A percentile compares a stretch with the other conserved stretches of the same genome.
These are phyloP conservation scores for Drosophila planitibia DNA, from an alignment of 2,888 invertebrate genomes.

Conservation along the genomic window DNA sequence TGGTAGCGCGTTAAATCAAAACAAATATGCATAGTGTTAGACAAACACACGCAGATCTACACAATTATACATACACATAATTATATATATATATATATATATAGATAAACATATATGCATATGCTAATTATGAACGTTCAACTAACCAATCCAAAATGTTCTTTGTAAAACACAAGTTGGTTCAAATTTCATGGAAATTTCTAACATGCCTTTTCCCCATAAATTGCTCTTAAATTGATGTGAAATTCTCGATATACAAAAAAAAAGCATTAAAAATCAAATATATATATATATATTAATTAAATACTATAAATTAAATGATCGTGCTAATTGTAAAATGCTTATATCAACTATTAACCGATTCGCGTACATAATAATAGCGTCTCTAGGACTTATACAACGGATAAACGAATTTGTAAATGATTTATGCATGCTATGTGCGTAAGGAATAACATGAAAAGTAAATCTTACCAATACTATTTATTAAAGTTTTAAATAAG, in stretches of 20 bases:
- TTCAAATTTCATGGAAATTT: constrained; percentile 70
- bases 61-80: constrained; percentile 1
- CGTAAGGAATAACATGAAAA: constrained; percentile 19
- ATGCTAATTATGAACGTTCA: constrained; percentile 31
- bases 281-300: constrained; percentile 25
- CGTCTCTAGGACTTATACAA: constrained; percentile 15
- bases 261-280: constrained; percentile 50
- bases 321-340: constrained; percentile 41
- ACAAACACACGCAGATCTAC: constrained; percentile 3
- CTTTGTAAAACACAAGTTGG: constrained; percentile 50
- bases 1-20: constrained; percentile 48
- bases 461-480: constrained; percentile 11
- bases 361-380: constrained; percentile 14
- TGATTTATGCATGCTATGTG: constrained; percentile 17
- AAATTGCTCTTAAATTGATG: constrained; percentile 15
- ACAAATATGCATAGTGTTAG: constrained; percentile 44
- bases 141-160: constrained; percentile 45
- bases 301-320: constrained; percentile 26
- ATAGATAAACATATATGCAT: constrained; percentile 24
- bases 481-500: constrained; percentile 29
- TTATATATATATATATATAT: constrained; percentile 8
- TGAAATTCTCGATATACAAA: constrained; percentile 32
- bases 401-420: constrained; percentile 31
- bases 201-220: constrained; percentile 56
- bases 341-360: constrained; percentile 6